Evolutionary conservation across 2,797 vertebrate genomes (phyloP), one percentile per base, ranked within the genome.

Genomic region (Eupleurogrammus muticus): DNA sequence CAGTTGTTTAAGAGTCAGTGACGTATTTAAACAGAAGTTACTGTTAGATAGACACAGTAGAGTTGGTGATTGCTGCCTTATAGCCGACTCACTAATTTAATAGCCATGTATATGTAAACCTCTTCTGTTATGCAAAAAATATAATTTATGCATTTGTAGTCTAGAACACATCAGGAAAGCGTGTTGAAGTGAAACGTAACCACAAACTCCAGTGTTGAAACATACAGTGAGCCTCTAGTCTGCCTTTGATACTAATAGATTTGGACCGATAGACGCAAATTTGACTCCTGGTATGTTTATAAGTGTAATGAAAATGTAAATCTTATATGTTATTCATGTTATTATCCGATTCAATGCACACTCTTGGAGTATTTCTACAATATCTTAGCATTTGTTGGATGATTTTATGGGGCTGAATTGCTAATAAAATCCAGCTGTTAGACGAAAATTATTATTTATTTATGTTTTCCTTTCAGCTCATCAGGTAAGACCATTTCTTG

Each of bases 391-490:
- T 90, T 91, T 94, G 93, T 88, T 86, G 66, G 88, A 90, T 91
- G 73, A 67, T 90, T 91, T 92, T 89, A 94, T 94, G 94, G 85
- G 91, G 92, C 93, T 96, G 94, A 95, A 79, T 92, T 94, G 91
- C 92, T 94, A 97, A 97, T 97, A 97, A 97, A 97, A 95, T 94
- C 93, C 93, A 95, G 93, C 94, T 96, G 93, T 61, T 90, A 82
- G 76, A 81, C 83, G 19, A 89, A 92, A 92, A 83, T 89, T 79
- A 49, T 60, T 63, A 5, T 67, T 69, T 70, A 49, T 53, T 82
- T 50, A 34, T 58, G 60, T 50, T 70, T 28, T 58, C 12, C 8
- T 62, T 50, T 73, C 20, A 48, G 36, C 16, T 20, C 0, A 21
- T 34, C 9, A 47, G 35, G 53, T n/a, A 4, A 57, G 9, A 34